Percentiles rank a stretch among this genome's conserved stretches.
Conservation (phyloP, 2,113 vertebrate species). For the Sigmodon hispidus region DNA sequence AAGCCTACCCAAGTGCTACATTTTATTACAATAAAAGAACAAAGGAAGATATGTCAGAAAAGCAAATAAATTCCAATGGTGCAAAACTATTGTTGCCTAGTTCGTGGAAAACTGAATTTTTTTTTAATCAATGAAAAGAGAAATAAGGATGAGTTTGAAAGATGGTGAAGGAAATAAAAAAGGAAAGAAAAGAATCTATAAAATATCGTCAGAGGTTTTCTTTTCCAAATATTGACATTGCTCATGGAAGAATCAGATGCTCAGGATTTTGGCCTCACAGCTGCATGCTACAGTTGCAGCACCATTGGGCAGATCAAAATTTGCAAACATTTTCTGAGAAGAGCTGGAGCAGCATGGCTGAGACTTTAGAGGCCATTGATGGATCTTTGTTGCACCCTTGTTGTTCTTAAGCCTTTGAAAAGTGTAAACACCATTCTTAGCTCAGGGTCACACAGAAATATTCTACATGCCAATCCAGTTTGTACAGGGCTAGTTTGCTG, state of each 20-base stretch:
- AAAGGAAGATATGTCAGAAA: background rate
- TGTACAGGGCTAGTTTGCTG: background rate
- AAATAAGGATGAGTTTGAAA: conserved; percentile 89
- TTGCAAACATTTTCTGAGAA: conserved; percentile 55
- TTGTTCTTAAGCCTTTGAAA: background rate
- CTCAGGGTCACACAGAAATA: conserved; percentile 30
- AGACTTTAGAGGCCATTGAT: background rate
- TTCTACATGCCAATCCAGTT: background rate
- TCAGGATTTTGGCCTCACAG: conserved; percentile 59
- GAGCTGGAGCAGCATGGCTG: background rate
- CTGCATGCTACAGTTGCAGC: conserved; percentile 32
- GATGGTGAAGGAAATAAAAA: conserved; percentile 59
- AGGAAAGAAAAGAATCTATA: conserved; percentile 58
- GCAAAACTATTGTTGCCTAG: background rate
- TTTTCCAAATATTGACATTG: conserved; percentile 56
- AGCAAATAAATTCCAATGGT: background rate
- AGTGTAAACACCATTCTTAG: conserved; percentile 12
- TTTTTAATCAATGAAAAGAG: conserved; percentile 80
- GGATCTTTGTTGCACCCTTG: background rate
- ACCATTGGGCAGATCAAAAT: background rate
- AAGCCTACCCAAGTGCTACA: background rate
- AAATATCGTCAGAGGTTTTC: conserved; percentile 71
- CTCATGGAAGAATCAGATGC: conserved; percentile 36
- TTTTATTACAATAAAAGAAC: background rate
- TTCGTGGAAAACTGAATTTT: background rate